A percentile compares a stretch with the other conserved stretches of the same genome.
phyloP scores from a whole-genome alignment of 2,888 invertebrate genomes.

The Hesperia comma region DNA sequence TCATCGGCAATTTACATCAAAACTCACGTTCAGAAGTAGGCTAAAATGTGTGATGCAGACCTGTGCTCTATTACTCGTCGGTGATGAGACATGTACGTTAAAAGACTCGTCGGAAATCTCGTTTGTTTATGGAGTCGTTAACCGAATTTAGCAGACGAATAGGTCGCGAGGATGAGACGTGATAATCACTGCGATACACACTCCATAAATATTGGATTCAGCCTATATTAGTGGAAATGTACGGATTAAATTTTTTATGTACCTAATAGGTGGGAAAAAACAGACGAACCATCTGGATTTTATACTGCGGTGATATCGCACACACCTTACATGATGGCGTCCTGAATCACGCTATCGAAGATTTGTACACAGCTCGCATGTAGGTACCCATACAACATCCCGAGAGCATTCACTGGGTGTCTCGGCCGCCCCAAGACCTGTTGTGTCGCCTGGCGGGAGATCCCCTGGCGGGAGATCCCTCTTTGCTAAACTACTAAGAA shows the following conservation, averaged over 20 bases:
- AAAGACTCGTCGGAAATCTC: constrained; percentile 33
- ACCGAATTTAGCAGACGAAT: constrained; percentile 31
- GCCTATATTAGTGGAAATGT: background rate
- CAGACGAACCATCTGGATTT: too few relatives aligned
- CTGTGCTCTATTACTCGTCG: background rate
- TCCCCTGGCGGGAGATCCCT: too few relatives aligned
- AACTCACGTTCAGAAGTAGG: background rate
- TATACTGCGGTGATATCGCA: too few relatives aligned
- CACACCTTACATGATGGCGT: too few relatives aligned
- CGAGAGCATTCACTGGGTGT: too few relatives aligned
- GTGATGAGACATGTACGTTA: constrained; percentile 1
- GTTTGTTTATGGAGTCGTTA: constrained; percentile 38
- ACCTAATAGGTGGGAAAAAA: too few relatives aligned
- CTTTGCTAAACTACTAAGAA: too few relatives aligned
- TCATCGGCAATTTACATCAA: background rate
- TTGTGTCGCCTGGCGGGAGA: too few relatives aligned
- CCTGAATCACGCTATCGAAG: too few relatives aligned
- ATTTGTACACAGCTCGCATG: too few relatives aligned
- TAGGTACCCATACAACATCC: too few relatives aligned
- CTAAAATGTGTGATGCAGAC: background rate
- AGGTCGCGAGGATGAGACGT: constrained; percentile 7
- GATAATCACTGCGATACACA: constrained; percentile 11
- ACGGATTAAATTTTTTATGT: background rate
- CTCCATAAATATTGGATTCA: constrained; percentile 14
- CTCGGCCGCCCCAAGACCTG: too few relatives aligned